Evolutionary conservation across 2,113 vertebrate genomes (phyloP).

Genomic region (Rhea americana): DNA sequence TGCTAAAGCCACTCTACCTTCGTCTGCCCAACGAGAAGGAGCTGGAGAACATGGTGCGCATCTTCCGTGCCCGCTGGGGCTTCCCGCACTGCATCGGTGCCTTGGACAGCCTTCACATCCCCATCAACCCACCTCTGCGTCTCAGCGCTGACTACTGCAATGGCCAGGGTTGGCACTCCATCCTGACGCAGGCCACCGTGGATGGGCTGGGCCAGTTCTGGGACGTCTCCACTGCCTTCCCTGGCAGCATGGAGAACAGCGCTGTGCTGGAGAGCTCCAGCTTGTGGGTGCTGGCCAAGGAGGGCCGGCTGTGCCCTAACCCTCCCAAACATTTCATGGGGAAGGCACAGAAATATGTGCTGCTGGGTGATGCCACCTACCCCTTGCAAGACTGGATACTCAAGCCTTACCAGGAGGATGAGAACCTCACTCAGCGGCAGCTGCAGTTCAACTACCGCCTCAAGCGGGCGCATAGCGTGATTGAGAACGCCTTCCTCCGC

Average conservation of each 20-base stretch:
- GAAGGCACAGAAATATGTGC: conserved; percentile 68
- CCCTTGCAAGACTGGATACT: conserved; percentile 78
- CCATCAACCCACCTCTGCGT: conserved; percentile 62
- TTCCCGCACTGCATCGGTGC: conserved; percentile 77
- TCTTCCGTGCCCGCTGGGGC: conserved; percentile 72
- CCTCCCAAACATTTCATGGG: conserved; percentile 72
- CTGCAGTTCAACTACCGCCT: conserved; percentile 73
- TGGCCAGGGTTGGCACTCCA: conserved; percentile 70
- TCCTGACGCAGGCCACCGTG: conserved; percentile 75
- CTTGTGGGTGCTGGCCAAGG: conserved; percentile 73
- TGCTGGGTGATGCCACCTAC: conserved; percentile 73
- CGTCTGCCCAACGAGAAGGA: conserved; percentile 65
- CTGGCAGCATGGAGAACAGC: conserved; percentile 72
- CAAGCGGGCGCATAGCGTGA: conserved; percentile 66
- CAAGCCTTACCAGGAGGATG: conserved; percentile 71
- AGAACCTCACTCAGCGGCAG: conserved; percentile 63
- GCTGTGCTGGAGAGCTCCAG: conserved; percentile 74
- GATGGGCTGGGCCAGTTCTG: conserved; percentile 75
- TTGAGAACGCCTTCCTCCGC: conserved; percentile 70
- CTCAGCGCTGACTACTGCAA: conserved; percentile 68
- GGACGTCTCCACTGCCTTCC: conserved; percentile 74
- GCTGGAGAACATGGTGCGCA: conserved; percentile 72
- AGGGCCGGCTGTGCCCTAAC: conserved; percentile 71
- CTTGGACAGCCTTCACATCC: conserved; percentile 72
- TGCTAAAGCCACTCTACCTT: conserved; percentile 75